Base-by-base conservation (phyloP, 2,113 vertebrate species). In the Austrofundulus limnaeus region DNA sequence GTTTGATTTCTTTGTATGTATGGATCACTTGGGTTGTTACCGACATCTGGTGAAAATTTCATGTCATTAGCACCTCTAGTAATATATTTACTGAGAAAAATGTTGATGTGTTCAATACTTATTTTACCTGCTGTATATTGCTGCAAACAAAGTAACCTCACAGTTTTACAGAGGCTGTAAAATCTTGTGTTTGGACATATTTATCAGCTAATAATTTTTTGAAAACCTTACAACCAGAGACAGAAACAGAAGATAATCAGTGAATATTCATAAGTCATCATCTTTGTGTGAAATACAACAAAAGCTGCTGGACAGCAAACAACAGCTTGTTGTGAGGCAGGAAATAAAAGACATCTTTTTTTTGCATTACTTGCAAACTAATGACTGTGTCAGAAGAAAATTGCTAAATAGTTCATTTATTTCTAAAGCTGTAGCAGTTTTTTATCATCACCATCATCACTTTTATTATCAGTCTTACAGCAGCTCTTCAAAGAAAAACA, bases 361-460 rank as follows among this genome's bases (percentile, higher is more conserved):
- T 16, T 16, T 11, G 28, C 24, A 37, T 20, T 20, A 28, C 41
- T 31, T 58, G 17, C 42, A 57, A 60, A 70, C 41, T 55, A 46
- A 72, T 58, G 43, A 71, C 21, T 20, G 9, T 17, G 38, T 43
- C 19, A n/a, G 13, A 10, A 28, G 24, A 62, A 65, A 67, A 28
- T 14, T 11, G 15, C 7, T 58, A 47, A 66, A 37, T 23, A 48
- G 37, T 60, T 62, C 19, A 55, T 71, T 43, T 23, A 72, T 59
- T 55, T 47, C 23, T 14, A 58, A 34, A 19, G n/a, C 38, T 53
- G 34, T 24, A 4, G 38, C n/a, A 14, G 17, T 50, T 69, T 50
- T 71, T 55, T 56, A 57, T 70, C 45, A 38, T 39, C 21, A 7
- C 38, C 21, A 13, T 59, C 38, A 61, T 73, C 25, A 54, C 64